Percentiles rank a stretch among this genome's conserved stretches.
These are phyloP conservation scores for Myotis pilosus DNA, from an alignment of 2,797 vertebrate genomes.

Conservation along the genomic window DNA sequence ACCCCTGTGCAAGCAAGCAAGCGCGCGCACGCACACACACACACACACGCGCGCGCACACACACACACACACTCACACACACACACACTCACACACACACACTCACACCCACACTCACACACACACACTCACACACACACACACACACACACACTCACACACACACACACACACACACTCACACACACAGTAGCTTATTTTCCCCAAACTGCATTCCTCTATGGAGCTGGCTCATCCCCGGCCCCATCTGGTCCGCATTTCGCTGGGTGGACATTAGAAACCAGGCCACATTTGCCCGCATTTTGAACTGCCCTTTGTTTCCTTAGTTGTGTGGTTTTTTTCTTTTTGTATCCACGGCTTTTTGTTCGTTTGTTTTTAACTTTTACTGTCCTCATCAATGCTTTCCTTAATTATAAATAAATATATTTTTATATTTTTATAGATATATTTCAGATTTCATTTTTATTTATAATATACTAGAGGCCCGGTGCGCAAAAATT, in stretches of 20 bases:
- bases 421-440: not conserved
- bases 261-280: conserved; percentile 52
- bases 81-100: too few species aligned
- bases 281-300: not conserved
- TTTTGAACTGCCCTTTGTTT: conserved; percentile 15
- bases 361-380: conserved; percentile 3
- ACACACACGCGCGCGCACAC: too few species aligned
- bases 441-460: not conserved
- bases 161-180: not conserved
- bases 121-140: not conserved
- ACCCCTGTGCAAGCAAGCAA: too few species aligned
- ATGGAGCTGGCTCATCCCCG: not conserved
- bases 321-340: not conserved
- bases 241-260: conserved; percentile 60
- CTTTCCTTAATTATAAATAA: not conserved
- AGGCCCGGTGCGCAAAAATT: too few species aligned
- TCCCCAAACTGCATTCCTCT: not conserved
- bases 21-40: not conserved
- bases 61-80: too few species aligned
- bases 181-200: not conserved
- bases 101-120: too few species aligned
- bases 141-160: too few species aligned
- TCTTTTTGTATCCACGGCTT: not conserved
- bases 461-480: not conserved
- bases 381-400: not conserved